Base-by-base conservation (phyloP, 2,797 vertebrate genomes). In the Botia kubotai region DNA sequence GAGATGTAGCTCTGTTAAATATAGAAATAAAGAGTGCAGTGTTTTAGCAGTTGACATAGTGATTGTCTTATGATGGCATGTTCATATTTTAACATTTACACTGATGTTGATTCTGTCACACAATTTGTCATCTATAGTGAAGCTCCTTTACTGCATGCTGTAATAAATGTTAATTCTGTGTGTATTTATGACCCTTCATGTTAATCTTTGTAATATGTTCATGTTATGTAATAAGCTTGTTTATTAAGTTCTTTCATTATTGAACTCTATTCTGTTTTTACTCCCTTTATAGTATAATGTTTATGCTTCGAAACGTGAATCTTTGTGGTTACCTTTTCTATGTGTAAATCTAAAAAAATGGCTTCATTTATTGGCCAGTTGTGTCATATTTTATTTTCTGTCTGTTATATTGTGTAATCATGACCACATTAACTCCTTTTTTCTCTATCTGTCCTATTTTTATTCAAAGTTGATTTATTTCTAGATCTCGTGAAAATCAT, bases 401-500 rank as follows among this genome's bases (percentile, higher is more conserved):
- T 48, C 16, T 43, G 6, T 29, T 29, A 62, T 62, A 14, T 3
- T 60, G 23, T 62, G 10, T 68, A 68, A 55, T 12, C 65, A 77
- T 67, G 14, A 39, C n/a, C 10, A 43, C 63, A 29, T 58, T 16
- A 23, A 17, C 17, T 17, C n/a, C 10, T 1, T 23, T 66, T 19
- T 75, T 65, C 2, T 6, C n/a, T 39, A 39, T 55, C 13, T 67
- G 62, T 67, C 11, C n/a, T 17, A 17, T 39, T 23, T 76, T 21
- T 50, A 48, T 67, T 8, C 66, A 16, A 62, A 36, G 68, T 68
- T 46, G 53, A 63, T 63, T 33, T 0, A 57, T 68, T 60, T 60
- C 1, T 13, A 60, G 55, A 21, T 60, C 4, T 60, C 23, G 5
- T 60, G 11, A 26, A 62, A 89, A 83, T 85, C 77, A 87, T 80